Percentiles rank a stretch among this genome's conserved stretches.
Conservation (phyloP, 2,113 vertebrate genomes). For the Zosterops pallidus region DNA sequence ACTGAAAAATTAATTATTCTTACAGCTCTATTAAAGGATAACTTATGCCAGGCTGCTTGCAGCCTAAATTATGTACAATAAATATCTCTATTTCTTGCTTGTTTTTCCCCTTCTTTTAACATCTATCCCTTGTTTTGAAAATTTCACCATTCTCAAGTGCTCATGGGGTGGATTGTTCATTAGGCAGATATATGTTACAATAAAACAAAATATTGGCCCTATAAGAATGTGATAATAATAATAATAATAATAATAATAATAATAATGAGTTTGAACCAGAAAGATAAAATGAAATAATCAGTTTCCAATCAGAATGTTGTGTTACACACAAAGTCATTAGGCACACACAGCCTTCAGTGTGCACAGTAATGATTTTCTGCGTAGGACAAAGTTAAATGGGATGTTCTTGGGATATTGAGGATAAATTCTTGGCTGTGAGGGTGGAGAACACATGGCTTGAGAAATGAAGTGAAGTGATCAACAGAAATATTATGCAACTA, state of each 20-base stretch:
- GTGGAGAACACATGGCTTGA: not conserved
- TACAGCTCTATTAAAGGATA: constrained; percentile 57
- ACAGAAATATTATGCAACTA: not conserved
- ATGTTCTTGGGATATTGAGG: not conserved
- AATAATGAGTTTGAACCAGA: not conserved
- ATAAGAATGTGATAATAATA: too few relatives aligned
- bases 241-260: too few relatives aligned
- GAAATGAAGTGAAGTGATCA: not conserved
- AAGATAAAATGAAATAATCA: not conserved
- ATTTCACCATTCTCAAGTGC: not conserved
- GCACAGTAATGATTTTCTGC: not conserved
- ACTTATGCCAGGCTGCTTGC: constrained; percentile 9
- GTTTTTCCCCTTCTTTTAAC: not conserved
- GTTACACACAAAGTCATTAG: not conserved
- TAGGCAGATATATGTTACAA: not conserved
- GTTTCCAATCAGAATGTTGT: not conserved
- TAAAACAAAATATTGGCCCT: not conserved
- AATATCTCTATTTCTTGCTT: constrained; percentile 13
- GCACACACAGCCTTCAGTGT: too few relatives aligned
- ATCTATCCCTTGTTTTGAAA: not conserved
- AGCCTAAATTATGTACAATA: not conserved
- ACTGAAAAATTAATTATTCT: constrained; percentile 68
- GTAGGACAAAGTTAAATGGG: not conserved
- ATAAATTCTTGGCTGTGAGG: not conserved
- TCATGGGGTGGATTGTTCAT: not conserved